Conservation (phyloP, 2,888 invertebrate species). For the Alloscopus bannaensis region DNA sequence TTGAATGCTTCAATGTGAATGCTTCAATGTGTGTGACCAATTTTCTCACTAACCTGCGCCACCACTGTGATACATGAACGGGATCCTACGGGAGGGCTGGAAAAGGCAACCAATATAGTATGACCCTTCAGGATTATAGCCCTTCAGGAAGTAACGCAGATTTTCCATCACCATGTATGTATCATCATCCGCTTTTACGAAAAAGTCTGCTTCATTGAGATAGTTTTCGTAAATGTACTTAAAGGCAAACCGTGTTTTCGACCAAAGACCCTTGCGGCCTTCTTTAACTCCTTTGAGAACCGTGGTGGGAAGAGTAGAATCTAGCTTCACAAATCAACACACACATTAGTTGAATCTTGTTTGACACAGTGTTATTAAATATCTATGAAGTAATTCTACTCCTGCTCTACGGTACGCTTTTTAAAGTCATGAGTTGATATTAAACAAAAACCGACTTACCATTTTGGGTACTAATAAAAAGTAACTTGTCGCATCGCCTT, state of each 20-base stretch:
- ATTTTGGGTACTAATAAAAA: conserved; percentile 89
- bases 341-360: no score
- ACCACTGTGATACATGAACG: conserved; percentile 87
- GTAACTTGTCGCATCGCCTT: conserved; percentile 88
- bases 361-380: no score
- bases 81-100: conserved; percentile 77
- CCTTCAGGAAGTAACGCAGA: conserved; percentile 88
- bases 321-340: conserved; percentile 75
- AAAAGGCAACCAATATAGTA: conserved; percentile 94
- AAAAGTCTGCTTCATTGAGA: conserved; percentile 93
- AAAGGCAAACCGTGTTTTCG: conserved; percentile 92
- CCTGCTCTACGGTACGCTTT: no score
- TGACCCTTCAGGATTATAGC: conserved; percentile 83
- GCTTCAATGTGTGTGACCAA: neutral
- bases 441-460: conserved; percentile 78
- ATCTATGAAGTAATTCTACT: no score
- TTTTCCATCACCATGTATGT: conserved; percentile 92
- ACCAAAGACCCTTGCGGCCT: conserved; percentile 94
- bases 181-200: conserved; percentile 85
- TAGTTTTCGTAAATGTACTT: conserved; percentile 90
- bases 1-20: neutral
- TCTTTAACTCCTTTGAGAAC: conserved; percentile 87
- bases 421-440: no score
- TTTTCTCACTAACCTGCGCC: conserved; percentile 79
- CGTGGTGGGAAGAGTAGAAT: conserved; percentile 84